These are phyloP conservation scores for Pogonocherus hispidulus DNA, from an alignment of 2,888 invertebrate genomes.

Conservation along the genomic window DNA sequence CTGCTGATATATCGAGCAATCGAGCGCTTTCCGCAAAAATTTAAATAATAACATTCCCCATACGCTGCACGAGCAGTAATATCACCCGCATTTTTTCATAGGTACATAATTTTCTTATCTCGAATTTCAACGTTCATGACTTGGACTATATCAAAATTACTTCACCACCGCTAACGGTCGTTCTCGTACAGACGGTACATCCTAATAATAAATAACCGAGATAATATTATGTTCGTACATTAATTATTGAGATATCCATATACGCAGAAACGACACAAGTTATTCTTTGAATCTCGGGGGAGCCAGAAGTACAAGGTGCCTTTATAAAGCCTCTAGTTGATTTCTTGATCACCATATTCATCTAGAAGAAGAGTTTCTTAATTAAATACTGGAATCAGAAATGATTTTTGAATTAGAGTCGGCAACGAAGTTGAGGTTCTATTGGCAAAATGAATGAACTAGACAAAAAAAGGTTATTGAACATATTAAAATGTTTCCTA, in stretches of 20 bases:
- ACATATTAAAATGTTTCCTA: too few species aligned
- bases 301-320: not conserved
- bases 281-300: not conserved
- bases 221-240: conserved; percentile 19
- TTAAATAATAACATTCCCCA: not conserved
- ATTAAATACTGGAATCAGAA: too few species aligned
- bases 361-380: too few species aligned
- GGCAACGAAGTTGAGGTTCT: too few species aligned
- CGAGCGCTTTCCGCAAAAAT: too few species aligned
- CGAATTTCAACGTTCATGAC: not conserved
- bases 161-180: not conserved
- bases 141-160: not conserved
- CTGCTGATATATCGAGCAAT: too few species aligned
- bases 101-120: not conserved
- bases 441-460: too few species aligned
- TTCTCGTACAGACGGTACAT: not conserved
- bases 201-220: conserved; percentile 3
- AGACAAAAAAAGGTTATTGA: too few species aligned
- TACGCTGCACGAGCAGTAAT: not conserved
- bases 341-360: too few species aligned
- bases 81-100: not conserved
- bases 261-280: conserved; percentile 10
- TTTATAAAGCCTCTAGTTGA: too few species aligned
- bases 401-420: too few species aligned
- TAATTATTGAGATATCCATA: conserved; percentile 15